Base-by-base conservation (phyloP, 2,113 vertebrate genomes). In the Apeltes quadracus region DNA sequence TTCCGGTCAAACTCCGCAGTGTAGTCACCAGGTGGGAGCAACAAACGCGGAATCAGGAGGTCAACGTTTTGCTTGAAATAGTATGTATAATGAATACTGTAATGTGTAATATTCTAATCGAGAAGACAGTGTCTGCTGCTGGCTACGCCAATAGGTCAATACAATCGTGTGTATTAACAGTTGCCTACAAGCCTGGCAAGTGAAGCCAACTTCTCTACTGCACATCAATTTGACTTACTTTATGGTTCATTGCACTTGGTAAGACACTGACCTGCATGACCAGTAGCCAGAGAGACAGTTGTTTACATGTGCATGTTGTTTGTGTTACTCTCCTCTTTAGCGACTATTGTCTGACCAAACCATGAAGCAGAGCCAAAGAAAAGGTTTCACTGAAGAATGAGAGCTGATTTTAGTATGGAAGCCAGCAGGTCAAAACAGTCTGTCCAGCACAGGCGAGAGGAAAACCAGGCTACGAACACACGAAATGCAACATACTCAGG, bases 141-240 rank as follows among this genome's bases (percentile, higher is more conserved):
- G 20, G 32, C 14, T 27, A 25, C 25, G 6, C 25, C 34, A 20
- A 5, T 12, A 11, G 1, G n/a, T 58, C 22, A 34, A 34, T 34
- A 7, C 1, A 34, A 5, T 34, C 29, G 29, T n/a, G n/a, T n/a
- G n/a, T n/a, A n/a, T n/a, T n/a, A n/a, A n/a, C n/a, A n/a, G n/a
- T n/a, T n/a, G 27, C 29, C 5, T 56, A 38, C n/a, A 74, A 64
- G 55, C 29, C 64, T 68, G 51, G 70, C 78, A 67, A 36, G 61
- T 79, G 68, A 61, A 69, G 41, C 46, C 76, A 57, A 68, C 38
- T 61, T 56, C 54, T 78, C 71, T 71, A 29, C 55, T 53, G 14
- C 44, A 59, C 38, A 76, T 69, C 59, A 76, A 81, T 75, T 63
- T 72, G 78, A 81, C 61, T 80, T 50, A 72, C 57, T 75, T 81